Base-by-base conservation (phyloP, 2,113 vertebrate species). In the Conger conger region DNA sequence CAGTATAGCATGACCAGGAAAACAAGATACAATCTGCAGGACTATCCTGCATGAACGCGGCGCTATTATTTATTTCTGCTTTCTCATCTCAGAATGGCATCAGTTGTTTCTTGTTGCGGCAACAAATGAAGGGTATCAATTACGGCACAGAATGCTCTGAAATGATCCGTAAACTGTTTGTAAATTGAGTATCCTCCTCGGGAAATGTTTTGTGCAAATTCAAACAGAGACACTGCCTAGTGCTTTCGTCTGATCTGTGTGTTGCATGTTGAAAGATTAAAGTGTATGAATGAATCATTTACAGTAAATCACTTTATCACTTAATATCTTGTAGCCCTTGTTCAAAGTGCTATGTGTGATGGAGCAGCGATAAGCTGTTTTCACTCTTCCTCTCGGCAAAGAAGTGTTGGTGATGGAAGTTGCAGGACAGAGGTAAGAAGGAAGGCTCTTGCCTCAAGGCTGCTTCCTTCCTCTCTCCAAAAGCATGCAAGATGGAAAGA, bases 401-500 rank as follows among this genome's bases (percentile, higher is more conserved):
- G n/a, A n/a, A n/a, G n/a, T 30, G 42, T 33, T 8, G 63, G 60
- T 35, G 36, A 45, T 30, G 79, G 79, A 50, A 80, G 23, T 16
- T 76, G 79, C 17, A 27, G 38, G 2, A 82, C 45, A 63, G 76
- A 82, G n/a, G 68, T 27, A 82, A 17, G 79, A 81, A 18, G 76
- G 81, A n/a, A 79, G 37, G 17, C 7, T 60, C n/a, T 23, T 42
- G 73, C 36, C 73, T 60, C 50, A 50, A 36, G 37, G 73, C 37
- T 36, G 45, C 57, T 81, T 50, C 18, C 36, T 16, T 42, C 50
- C 35, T 54, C 37, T 45, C 77, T 83, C 42, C 33, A 57, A 86
- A 38, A 63, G 37, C 50, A 77, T 4, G 13, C 40, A 82, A 30
- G 79, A 35, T 38, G 38, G 18, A 76, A 60, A 54, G 45, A 13